Evolutionary conservation across 1,140 invertebrate genomes (phyloP).

Genomic region (Scaptomyza montana): DNA sequence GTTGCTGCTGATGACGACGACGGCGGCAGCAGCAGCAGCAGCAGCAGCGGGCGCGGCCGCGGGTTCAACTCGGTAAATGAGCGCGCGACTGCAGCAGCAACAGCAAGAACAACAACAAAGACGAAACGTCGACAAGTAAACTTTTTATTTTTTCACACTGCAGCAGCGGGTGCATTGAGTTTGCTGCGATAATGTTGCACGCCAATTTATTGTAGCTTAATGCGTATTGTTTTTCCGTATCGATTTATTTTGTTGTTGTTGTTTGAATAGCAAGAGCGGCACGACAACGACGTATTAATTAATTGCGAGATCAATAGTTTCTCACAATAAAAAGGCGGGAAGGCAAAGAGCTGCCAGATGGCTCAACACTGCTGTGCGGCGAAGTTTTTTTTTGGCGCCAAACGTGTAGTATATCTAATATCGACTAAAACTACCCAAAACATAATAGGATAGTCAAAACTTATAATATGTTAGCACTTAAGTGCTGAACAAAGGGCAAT

Average conservation of each 20-base stretch:
- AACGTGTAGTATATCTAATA: neutral
- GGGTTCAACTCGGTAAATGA: slow-evolving; percentile 25
- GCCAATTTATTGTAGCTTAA: neutral
- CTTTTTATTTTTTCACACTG: slow-evolving; percentile 29
- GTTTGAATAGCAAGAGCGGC: slow-evolving; percentile 8
- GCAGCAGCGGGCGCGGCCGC: slow-evolving; percentile 39
- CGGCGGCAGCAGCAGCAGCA: slow-evolving; percentile 8
- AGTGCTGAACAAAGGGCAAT: neutral
- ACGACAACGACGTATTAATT: slow-evolving; percentile 39
- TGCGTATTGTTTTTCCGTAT: slow-evolving; percentile 8
- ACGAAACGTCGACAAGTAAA: slow-evolving; percentile 23
- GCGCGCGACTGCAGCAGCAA: slow-evolving; percentile 15
- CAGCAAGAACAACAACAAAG: slow-evolving; percentile 18
- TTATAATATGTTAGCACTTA: slow-evolving; percentile 2
- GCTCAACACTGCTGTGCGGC: neutral
- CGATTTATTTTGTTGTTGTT: slow-evolving; percentile 25
- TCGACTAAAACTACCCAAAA: neutral
- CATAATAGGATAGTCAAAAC: neutral
- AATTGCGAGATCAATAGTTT: slow-evolving; percentile 27
- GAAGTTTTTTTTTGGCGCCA: slow-evolving; percentile 36
- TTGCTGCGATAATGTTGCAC: slow-evolving; percentile 2
- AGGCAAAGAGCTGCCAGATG: slow-evolving; percentile 19
- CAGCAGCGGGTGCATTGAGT: slow-evolving; percentile 32
- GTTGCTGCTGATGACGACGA: slow-evolving; percentile 32
- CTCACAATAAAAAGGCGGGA: slow-evolving; percentile 50